Evolutionary conservation across 2,888 invertebrate genomes (phyloP).

Genomic region (Drosophila pseudotalamancana): DNA sequence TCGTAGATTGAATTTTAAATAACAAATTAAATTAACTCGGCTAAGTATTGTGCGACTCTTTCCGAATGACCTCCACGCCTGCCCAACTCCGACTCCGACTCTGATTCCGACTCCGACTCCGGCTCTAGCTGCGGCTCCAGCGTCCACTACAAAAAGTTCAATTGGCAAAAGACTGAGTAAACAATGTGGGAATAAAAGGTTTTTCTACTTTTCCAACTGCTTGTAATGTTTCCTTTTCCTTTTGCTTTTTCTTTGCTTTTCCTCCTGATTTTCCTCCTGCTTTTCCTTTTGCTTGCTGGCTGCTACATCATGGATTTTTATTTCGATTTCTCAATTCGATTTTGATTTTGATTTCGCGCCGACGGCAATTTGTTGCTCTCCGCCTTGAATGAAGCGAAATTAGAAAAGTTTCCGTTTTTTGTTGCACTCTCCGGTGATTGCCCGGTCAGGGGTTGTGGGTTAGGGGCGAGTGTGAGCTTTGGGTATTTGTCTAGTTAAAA

Average conservation of each 20-base stretch:
- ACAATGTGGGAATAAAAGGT: constrained; percentile 82
- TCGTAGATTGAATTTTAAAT: constrained; percentile 84
- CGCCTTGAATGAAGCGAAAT: constrained; percentile 51
- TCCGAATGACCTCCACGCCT: constrained; percentile 1
- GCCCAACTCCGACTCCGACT: too few species aligned
- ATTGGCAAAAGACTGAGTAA: constrained; percentile 78
- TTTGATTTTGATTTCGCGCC: constrained; percentile 68
- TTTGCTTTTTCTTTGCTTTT: too few species aligned
- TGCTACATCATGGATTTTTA: constrained; percentile 39
- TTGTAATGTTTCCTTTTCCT: constrained; percentile 15
- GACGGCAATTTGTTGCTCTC: constrained; percentile 53
- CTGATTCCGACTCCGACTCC: too few species aligned
- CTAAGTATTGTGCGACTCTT: constrained; percentile 78
- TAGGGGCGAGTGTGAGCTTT: constrained; percentile 55
- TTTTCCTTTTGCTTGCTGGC: background rate
- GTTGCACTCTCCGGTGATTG: constrained; percentile 32
- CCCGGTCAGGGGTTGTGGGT: constrained; percentile 4
- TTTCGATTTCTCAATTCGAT: constrained; percentile 54
- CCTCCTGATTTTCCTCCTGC: constrained; percentile 13
- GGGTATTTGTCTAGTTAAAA: constrained; percentile 79
- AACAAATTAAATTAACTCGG: constrained; percentile 82
- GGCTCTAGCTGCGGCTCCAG: background rate
- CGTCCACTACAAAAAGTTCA: constrained; percentile 64
- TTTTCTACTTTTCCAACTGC: constrained; percentile 78
- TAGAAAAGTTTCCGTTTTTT: constrained; percentile 70